Base-by-base conservation (phyloP, 2,113 vertebrate genomes). In the Gobius niger region DNA sequence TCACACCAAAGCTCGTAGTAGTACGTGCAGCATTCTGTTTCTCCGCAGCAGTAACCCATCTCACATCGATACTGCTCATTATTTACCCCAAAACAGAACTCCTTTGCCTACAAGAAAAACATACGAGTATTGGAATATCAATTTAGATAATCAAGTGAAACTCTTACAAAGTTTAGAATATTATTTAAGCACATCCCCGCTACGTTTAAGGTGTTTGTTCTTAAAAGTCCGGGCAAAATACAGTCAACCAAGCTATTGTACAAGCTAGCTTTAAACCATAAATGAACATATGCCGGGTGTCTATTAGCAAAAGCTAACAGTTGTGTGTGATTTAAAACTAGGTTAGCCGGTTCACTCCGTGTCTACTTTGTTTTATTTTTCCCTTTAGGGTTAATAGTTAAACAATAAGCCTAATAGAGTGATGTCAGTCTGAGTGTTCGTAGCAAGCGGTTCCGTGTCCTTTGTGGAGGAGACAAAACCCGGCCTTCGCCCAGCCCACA, bases 1-100 rank as follows among this genome's bases (percentile, higher is more conserved):
- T 87, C 91, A 94, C 93, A 94, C 93, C 93, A 94, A 10, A 94
- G 92, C 75, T 94, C 93, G 15, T 94, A 94, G 87, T 94, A 94
- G 78, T 94, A 94, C 24, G 92, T 94, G 88, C 93, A 94, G 85
- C 93, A 94, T 63, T 93, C 91, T 0, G 91, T 94, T 77, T 93
- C 92, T 10, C 93, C 93, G n/a, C 93, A 94, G 86, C 93, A 94
- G 87, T 94, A 93, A 0, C 93, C 93, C 92, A 93, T 94, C 74
- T 94, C 93, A 80, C 93, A 94, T 68, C 88, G 90, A 77, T 94
- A 93, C 75, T 93, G 91, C 44, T 94, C 91, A 87, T 93, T 93
- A 80, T 94, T 94, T 71, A 92, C 92, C 7, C 91, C 93, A 69
- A 91, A 93, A 85, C 93, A 94, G 63, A 92, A 92, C 87, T 93